Conservation (phyloP, 2,888 invertebrate species). For the Sclerodermus sp. region DNA sequence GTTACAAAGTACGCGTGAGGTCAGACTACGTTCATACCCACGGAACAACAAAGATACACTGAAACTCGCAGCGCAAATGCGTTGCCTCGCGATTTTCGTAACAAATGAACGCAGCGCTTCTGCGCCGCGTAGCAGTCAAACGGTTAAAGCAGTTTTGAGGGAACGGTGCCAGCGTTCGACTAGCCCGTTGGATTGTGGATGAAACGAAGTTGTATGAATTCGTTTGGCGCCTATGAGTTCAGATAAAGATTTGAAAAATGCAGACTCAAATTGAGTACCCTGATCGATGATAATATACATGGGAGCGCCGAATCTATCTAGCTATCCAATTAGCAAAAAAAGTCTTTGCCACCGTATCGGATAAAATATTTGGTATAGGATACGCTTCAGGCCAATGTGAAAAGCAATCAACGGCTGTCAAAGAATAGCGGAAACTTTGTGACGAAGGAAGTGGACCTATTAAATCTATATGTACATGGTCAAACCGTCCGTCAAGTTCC, state of each 20-base stretch:
- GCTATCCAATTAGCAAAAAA: conserved; percentile 15
- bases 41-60: no score
- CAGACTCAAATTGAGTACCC: conserved; percentile 31
- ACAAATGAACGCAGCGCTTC: no score
- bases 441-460: conserved; percentile 19
- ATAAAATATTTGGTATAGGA: conserved; percentile 13
- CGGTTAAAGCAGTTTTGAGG: conserved; percentile 27
- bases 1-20: no score
- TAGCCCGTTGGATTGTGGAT: conserved; percentile 16
- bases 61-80: no score
- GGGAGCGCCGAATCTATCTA: conserved; percentile 21
- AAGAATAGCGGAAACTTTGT: conserved; percentile 31
- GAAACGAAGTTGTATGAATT: conserved; percentile 12
- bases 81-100: no score
- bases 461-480: conserved; percentile 46
- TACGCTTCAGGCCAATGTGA: conserved; percentile 29
- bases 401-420: conserved; percentile 43
- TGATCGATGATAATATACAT: conserved; percentile 21
- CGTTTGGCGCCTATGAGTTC: conserved; percentile 3
- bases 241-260: conserved; percentile 17
- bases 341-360: conserved; percentile 16
- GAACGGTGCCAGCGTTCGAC: conserved; percentile 25
- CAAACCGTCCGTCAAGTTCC: no score
- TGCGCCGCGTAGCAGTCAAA: no score
- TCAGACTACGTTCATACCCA: no score